Conservation (phyloP, 2,888 invertebrate genomes). For the Prenolepis imparis region DNA sequence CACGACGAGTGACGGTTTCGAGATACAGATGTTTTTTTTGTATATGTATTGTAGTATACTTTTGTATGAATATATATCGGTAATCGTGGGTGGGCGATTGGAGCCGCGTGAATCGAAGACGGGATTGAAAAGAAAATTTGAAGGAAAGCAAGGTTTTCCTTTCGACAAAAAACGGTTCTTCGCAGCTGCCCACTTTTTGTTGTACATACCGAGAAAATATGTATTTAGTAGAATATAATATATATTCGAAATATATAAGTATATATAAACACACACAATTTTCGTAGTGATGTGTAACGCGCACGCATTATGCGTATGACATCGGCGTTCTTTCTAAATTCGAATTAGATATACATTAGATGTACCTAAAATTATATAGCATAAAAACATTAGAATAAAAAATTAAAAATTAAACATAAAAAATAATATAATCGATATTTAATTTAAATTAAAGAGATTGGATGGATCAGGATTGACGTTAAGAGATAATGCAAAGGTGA, state of each 20-base stretch:
- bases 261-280: not conserved
- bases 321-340: slow-evolving; percentile 22
- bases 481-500: not conserved
- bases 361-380: not conserved
- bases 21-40: slow-evolving; percentile 76
- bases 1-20: slow-evolving; percentile 28
- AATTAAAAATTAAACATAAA: slow-evolving; percentile 9
- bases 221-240: slow-evolving; percentile 80
- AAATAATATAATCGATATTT: not conserved
- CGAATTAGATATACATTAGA: not conserved
- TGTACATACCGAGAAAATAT: slow-evolving; percentile 82
- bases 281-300: not conserved
- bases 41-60: slow-evolving; percentile 85
- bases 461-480: not conserved
- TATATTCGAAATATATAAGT: slow-evolving; percentile 13
- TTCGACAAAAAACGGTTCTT: not conserved
- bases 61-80: slow-evolving; percentile 74
- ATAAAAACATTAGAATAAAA: not conserved
- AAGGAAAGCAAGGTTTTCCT: not conserved
- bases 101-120: not conserved
- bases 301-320: slow-evolving; percentile 1
- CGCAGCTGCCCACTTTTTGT: slow-evolving; percentile 76
- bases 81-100: slow-evolving; percentile 13
- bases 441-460: not conserved
- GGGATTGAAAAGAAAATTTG: not conserved